Evolutionary conservation across 2,888 invertebrate species (phyloP), one percentile per base, ranked within the genome.

Genomic region (Hemithea aestivaria): DNA sequence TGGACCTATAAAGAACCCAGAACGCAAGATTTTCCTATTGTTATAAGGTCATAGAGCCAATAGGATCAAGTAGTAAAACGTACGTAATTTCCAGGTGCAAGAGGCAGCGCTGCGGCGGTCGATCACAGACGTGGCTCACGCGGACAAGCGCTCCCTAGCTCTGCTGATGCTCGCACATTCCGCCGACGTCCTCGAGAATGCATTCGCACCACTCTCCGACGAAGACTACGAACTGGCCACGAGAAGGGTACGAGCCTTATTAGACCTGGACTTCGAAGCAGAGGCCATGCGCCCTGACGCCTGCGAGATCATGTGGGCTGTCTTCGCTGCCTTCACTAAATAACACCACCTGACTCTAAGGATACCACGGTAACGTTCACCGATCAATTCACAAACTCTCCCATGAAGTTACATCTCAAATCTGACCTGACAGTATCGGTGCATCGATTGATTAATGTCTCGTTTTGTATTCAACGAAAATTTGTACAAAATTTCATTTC

Each of bases 171-270:
- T 99, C 59, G 98, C 99, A 12, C 98, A 99, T 77, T 97, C 98
- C 6, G 97, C 98, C 34, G 99, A 99, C 82, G 99, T 99, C 11
- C 89, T 99, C 37, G 99, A 99, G 88, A 99, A 99, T 83, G 99
- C 99, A 35, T 99, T 99, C 82, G 97, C 98, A 10, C 98, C 99
- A 1, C 90, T 99, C 7, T 96, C 95, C 33, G 97, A 97, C 63
- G 98, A 98, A 67, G 98, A 98, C 83, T 99, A 99, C 74, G 98
- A 99, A 85, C 89, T 99, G 58, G 99, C 99, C 44, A 99, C 98
- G 93, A 95, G 97, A 66, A 93, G 99, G 68, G 97, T 99, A 31
- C 91, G 99, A 56, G 95, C 97, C 63, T 90, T 99, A 30, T 90
- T 99, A 58, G 99, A 99, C 79, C 90, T 99, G 60, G 98, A 99